Percentiles rank a stretch among this genome's conserved stretches.
Conservation (phyloP, 2,113 vertebrate species). For the Corvus cornix region DNA sequence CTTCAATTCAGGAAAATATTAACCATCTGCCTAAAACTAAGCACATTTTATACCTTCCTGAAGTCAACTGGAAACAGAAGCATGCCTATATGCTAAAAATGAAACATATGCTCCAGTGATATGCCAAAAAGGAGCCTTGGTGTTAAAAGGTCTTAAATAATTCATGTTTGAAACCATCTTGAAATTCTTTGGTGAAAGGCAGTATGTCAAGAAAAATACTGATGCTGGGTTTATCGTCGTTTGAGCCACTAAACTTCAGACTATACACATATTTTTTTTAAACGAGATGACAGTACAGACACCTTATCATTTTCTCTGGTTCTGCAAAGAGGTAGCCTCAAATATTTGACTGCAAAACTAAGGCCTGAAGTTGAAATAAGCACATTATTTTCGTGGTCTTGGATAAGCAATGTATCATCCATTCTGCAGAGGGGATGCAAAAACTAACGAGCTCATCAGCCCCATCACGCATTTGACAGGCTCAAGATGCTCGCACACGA, state of each 20-base stretch:
- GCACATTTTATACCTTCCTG: neutral
- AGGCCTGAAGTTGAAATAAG: neutral
- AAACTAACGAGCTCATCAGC: neutral
- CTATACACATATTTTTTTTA: neutral
- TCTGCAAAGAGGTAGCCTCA: neutral
- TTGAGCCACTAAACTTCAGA: neutral
- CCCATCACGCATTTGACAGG: neutral
- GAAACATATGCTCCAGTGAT: neutral
- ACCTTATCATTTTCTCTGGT: neutral
- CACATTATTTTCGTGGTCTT: neutral
- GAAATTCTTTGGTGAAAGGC: neutral
- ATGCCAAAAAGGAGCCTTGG: neutral
- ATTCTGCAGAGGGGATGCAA: neutral
- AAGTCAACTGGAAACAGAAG: neutral
- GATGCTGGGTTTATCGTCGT: neutral
- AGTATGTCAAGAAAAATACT: neutral
- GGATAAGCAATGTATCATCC: neutral
- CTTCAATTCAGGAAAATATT: neutral
- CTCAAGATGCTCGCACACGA: neutral
- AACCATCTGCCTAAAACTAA: neutral
- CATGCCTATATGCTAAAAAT: neutral
- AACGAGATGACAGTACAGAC: neutral
- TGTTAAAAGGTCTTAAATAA: constrained; percentile 20
- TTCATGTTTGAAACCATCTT: neutral
- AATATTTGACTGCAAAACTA: rapidly evolving